phyloP scores from a whole-genome alignment of 2,888 invertebrate genomes.

The Philopedon plagiatum region DNA sequence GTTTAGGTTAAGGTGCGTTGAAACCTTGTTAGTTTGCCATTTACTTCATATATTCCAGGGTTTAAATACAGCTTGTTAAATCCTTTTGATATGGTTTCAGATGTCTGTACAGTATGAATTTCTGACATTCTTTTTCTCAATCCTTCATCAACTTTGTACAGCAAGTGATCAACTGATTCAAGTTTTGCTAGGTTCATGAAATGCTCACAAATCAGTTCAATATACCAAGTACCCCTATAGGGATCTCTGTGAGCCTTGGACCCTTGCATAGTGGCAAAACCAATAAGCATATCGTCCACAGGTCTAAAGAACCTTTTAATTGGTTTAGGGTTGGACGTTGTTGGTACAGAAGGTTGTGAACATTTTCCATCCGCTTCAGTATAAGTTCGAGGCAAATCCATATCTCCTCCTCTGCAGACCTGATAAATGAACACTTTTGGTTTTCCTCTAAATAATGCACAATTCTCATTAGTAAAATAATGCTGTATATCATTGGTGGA shows the following conservation, averaged over 20 bases:
- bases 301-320: conserved; percentile 56
- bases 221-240: conserved; percentile 78
- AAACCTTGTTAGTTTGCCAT: conserved; percentile 53
- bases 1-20: too few relatives aligned
- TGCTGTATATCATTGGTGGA: conserved; percentile 72
- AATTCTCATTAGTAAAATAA: conserved; percentile 73
- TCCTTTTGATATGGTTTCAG: conserved; percentile 76
- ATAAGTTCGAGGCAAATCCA: conserved; percentile 57
- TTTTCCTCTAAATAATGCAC: conserved; percentile 72
- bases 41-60: conserved; percentile 73
- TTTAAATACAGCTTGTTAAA: conserved; percentile 78
- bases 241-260: conserved; percentile 75
- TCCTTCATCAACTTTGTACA: conserved; percentile 73
- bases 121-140: conserved; percentile 67
- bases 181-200: conserved; percentile 77
- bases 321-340: background rate
- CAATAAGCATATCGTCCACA: conserved; percentile 74
- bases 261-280: conserved; percentile 75
- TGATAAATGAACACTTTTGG: conserved; percentile 83
- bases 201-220: conserved; percentile 76
- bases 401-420: conserved; percentile 71
- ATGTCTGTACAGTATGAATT: conserved; percentile 72
- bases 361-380: conserved; percentile 29
- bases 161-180: conserved; percentile 75
- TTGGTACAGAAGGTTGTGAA: background rate